Base-by-base conservation (phyloP, 2,113 vertebrate species). In the Patagioenas fasciata region DNA sequence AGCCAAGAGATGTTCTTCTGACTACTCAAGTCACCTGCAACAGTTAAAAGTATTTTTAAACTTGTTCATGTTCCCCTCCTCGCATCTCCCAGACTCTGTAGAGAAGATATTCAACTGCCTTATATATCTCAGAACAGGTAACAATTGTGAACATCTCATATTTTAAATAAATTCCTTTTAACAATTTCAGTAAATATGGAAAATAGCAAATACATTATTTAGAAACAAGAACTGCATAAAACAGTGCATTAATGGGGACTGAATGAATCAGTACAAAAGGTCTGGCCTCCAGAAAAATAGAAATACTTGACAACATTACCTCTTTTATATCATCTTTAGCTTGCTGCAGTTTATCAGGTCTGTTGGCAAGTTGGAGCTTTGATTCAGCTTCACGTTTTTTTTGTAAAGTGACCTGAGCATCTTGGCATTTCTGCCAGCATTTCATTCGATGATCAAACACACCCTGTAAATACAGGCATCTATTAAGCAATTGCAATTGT, bases 341-440 rank as follows among this genome's bases (percentile, higher is more conserved):
- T 98, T 99, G 99, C 94, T 99, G 99, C 62, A 99, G 94, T 96
- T 99, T 99, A 97, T 99, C 99, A 48, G 99, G 99, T 96, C 99
- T 99, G 98, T 99, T 99, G 95, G 98, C 98, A 92, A 98, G 98
- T 92, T 99, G 99, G 67, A 99, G 99, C 96, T 99, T 99, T 94
- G 99, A 99, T 94, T 99, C 99, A 29, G 99, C 98, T 92, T 99
- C 99, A 85, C 99, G 98, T 97, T 99, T 99, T 98, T 99, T 99
- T 97, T 99, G 99, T 96, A 99, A 98, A 96, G 99, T 98, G 88
- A 99, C 92, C 97, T 99, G 99, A 88, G 98, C 98, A 95, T 99
- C 99, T 97, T 99, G 99, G 99, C 99, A 99, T 91, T 99, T 99
- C 96, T 99, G 99, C 99, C 99, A 99, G 75, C 99, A 99, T 97